phyloP scores from a whole-genome alignment of 2,888 invertebrate genomes.

The Lysandra coridon region DNA sequence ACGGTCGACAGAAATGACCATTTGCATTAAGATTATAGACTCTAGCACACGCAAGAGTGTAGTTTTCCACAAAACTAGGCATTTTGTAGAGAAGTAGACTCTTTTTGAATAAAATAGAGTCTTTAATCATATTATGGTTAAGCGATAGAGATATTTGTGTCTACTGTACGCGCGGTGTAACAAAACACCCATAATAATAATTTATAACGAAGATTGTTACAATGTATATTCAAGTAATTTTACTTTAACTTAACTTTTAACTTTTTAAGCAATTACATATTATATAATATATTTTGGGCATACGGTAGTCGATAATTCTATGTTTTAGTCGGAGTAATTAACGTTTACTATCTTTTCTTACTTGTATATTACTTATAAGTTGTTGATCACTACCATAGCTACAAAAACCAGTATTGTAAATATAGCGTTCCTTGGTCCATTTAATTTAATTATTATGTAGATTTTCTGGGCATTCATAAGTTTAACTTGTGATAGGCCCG shows the following conservation, averaged over 20 bases:
- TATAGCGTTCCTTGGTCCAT: slow-evolving; percentile 13
- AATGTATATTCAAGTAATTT: slow-evolving; percentile 24
- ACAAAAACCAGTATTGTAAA: slow-evolving; percentile 18
- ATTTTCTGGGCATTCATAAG: not conserved
- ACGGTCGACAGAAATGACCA: not conserved
- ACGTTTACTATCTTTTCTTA: not conserved
- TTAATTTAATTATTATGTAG: slow-evolving; percentile 14
- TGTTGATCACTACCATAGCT: slow-evolving; percentile 16
- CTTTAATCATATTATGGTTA: not conserved
- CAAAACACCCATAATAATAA: not conserved
- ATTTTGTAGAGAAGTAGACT: not conserved
- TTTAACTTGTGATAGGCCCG: not conserved
- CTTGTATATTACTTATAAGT: not conserved
- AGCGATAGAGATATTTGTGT: not conserved
- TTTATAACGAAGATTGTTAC: slow-evolving; percentile 17
- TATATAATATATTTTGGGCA: slow-evolving; percentile 28
- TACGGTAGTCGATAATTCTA: slow-evolving; percentile 18
- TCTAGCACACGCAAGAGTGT: not conserved
- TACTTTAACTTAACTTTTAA: too few relatives aligned
- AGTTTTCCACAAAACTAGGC: not conserved
- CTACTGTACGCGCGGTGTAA: not conserved
- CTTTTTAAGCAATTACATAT: not conserved
- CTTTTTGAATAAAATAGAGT: not conserved
- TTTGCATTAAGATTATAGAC: not conserved
- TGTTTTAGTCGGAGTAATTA: slow-evolving; percentile 21